Conservation (phyloP, 1,140 invertebrate genomes). For the Aphaenogaster floridana region DNA sequence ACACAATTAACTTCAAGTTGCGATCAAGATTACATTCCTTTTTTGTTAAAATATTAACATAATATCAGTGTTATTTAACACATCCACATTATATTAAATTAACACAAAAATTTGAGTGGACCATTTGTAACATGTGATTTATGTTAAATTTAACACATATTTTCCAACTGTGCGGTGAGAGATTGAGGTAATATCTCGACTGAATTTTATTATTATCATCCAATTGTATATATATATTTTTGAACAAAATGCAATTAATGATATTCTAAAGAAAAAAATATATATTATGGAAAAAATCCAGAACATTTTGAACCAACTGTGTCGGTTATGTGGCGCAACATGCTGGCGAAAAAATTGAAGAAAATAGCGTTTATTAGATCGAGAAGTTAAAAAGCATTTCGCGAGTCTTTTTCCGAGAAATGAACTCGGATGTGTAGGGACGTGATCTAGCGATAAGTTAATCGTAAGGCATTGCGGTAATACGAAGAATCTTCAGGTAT, state of each 20-base stretch:
- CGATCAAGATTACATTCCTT: no score
- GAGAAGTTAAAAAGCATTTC: slow-evolving; percentile 22
- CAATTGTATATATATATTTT: background rate
- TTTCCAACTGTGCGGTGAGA: background rate
- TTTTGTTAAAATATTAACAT: no score
- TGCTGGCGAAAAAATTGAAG: background rate
- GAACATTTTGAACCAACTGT: background rate
- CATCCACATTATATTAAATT: no score
- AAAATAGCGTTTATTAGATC: slow-evolving; percentile 18
- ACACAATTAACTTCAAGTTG: no score
- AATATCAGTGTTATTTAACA: no score
- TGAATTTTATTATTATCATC: background rate
- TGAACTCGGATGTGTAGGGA: slow-evolving; percentile 38
- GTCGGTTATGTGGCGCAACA: background rate
- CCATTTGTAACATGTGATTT: no score
- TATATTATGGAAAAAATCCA: background rate
- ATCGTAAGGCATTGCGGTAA: slow-evolving; percentile 50
- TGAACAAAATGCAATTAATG: background rate
- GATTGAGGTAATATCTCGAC: background rate
- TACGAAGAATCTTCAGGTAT: slow-evolving; percentile 63
- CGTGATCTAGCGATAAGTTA: slow-evolving; percentile 55
- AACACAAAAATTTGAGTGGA: no score
- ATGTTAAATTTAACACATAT: no score
- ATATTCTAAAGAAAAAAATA: background rate
- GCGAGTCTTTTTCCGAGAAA: slow-evolving; percentile 44